A percentile compares a stretch with the other conserved stretches of the same genome.
Conservation (phyloP, 2,113 vertebrate genomes). For the Scartelaos histophorus region DNA sequence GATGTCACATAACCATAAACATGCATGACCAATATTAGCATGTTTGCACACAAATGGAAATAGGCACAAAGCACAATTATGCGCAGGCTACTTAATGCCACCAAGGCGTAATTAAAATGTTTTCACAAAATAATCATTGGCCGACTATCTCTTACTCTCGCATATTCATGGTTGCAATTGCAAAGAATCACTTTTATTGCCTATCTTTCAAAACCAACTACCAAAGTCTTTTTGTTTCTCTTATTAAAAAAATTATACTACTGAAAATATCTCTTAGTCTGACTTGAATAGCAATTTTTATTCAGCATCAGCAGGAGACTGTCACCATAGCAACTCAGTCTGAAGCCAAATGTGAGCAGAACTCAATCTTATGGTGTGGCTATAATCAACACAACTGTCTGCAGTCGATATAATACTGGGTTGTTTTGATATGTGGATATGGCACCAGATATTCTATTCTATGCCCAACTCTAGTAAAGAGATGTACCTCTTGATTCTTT, state of each 20-base stretch:
- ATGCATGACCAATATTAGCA: conserved; percentile 23
- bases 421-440: too few species aligned
- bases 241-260: not conserved
- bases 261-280: not conserved
- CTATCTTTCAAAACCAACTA: not conserved
- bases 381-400: conserved; percentile 15
- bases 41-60: conserved; percentile 5
- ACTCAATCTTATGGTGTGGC: conserved; percentile 32
- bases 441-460: too few species aligned
- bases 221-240: not conserved
- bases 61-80: not conserved
- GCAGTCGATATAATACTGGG: not conserved
- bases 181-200: not conserved
- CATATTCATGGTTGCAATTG: not conserved
- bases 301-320: conserved; percentile 28
- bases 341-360: conserved; percentile 42
- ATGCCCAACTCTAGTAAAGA: too few species aligned
- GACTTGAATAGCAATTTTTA: conserved; percentile 9
- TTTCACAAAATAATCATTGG: not conserved
- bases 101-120: not conserved
- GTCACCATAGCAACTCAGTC: conserved; percentile 65
- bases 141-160: not conserved
- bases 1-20: conserved; percentile 29
- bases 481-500: too few species aligned
- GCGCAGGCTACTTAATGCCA: not conserved